Evolutionary conservation across 2,888 invertebrate genomes (phyloP).

Genomic region (Tiliacea aurago): DNA sequence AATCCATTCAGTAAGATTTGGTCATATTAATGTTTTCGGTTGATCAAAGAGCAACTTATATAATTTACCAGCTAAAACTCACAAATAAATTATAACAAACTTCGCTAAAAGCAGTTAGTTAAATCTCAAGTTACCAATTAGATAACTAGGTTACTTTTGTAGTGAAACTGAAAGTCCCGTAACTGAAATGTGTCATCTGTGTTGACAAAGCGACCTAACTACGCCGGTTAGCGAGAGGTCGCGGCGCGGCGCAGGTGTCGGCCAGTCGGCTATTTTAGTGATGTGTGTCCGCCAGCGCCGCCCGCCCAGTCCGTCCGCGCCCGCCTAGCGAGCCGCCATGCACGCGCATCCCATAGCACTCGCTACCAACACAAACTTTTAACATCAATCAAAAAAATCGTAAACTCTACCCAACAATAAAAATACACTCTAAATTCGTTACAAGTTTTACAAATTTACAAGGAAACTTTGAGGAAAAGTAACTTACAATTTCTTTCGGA

Average conservation of each 20-base stretch:
- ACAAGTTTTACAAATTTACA: slow-evolving; percentile 4
- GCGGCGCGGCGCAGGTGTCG: slow-evolving; percentile 87
- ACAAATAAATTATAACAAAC: neutral
- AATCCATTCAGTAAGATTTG: slow-evolving; percentile 19
- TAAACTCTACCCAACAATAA: slow-evolving; percentile 23
- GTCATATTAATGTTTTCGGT: slow-evolving; percentile 2
- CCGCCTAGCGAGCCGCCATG: slow-evolving; percentile 73
- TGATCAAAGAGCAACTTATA: neutral
- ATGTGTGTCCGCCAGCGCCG: slow-evolving; percentile 75
- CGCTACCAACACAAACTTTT: slow-evolving; percentile 47
- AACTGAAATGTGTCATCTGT: slow-evolving; percentile 72
- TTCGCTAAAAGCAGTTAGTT: neutral
- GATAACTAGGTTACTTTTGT: slow-evolving; percentile 33
- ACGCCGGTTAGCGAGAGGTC: slow-evolving; percentile 80
- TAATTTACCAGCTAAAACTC: neutral
- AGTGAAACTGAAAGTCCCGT: slow-evolving; percentile 46
- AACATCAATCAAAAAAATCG: slow-evolving; percentile 54
- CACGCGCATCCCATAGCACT: slow-evolving; percentile 58
- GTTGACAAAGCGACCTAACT: slow-evolving; percentile 82
- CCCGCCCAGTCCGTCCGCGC: slow-evolving; percentile 82
- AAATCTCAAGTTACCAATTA: slow-evolving; percentile 27
- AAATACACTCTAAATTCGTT: slow-evolving; percentile 18
- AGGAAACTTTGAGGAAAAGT: slow-evolving; percentile 38
- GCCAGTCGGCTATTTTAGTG: slow-evolving; percentile 83
- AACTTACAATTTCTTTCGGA: slow-evolving; percentile 51